Evolutionary conservation across 1,140 invertebrate genomes (phyloP).

Genomic region (Monomorium pharaonis): DNA sequence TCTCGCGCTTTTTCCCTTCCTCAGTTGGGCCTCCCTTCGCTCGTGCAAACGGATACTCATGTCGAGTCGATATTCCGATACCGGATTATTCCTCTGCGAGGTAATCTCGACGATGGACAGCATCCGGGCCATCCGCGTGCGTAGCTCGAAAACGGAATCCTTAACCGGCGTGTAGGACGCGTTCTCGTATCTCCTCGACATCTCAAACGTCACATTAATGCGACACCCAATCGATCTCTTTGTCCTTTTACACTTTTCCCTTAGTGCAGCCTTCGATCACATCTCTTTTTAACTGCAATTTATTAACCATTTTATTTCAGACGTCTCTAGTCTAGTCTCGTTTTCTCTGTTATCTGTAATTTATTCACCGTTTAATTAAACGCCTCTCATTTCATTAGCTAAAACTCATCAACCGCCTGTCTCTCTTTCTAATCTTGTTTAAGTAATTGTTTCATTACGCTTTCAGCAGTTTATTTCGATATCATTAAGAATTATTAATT

Average conservation of each 20-base stretch:
- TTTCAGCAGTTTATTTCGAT: not conserved
- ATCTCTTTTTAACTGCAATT: conserved; percentile 41
- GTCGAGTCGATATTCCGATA: conserved; percentile 63
- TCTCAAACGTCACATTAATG: conserved; percentile 2
- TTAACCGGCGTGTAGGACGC: conserved; percentile 64
- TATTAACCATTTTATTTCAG: conserved; percentile 6
- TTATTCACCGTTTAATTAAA: conserved; percentile 25
- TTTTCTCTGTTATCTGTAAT: not conserved
- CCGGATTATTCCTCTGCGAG: conserved; percentile 71
- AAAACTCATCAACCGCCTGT: not conserved
- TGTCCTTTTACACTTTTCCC: not conserved
- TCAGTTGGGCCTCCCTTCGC: not conserved
- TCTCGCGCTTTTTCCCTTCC: conserved; percentile 1
- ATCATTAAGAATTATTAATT: conserved; percentile 7
- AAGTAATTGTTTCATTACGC: not conserved
- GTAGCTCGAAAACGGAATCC: conserved; percentile 78
- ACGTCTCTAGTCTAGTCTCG: not conserved
- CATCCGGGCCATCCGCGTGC: conserved; percentile 79
- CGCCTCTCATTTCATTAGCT: not conserved
- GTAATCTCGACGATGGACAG: conserved; percentile 82
- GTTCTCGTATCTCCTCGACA: conserved; percentile 30
- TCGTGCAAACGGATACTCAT: not conserved
- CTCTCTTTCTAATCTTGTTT: not conserved
- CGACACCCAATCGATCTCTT: not conserved
- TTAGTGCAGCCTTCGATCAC: conserved; percentile 9